A percentile compares a stretch with the other conserved stretches of the same genome.
Conservation (phyloP, 2,888 invertebrate species). For the Amiota mariae region DNA sequence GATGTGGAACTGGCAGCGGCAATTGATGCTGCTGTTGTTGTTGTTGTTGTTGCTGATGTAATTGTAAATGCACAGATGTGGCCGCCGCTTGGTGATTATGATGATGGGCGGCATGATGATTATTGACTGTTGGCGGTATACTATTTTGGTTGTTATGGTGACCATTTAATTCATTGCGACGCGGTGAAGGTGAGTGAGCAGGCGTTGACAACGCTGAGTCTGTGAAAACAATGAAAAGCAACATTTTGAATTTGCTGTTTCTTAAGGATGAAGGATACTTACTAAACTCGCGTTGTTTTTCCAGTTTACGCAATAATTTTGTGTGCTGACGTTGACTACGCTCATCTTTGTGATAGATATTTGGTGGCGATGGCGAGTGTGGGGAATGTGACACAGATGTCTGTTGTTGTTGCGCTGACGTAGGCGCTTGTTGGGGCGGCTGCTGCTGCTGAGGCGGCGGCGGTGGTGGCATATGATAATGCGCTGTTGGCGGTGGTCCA, state of each 20-base stretch:
- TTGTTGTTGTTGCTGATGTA: slow-evolving; percentile 14
- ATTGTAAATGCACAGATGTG: slow-evolving; percentile 26
- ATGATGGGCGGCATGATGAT: slow-evolving; percentile 38
- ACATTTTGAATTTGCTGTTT: not conserved
- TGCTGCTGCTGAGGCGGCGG: slow-evolving; percentile 45
- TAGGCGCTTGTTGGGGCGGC: slow-evolving; percentile 46
- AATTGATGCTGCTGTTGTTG: slow-evolving; percentile 29
- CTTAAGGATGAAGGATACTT: slow-evolving; percentile 51
- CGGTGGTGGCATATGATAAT: slow-evolving; percentile 66
- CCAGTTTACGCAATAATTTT: slow-evolving; percentile 84
- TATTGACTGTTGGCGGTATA: slow-evolving; percentile 46
- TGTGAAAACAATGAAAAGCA: slow-evolving; percentile 35
- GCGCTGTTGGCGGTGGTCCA: slow-evolving; percentile 69
- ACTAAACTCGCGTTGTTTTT: slow-evolving; percentile 79
- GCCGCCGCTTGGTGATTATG: slow-evolving; percentile 23
- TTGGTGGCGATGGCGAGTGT: slow-evolving; percentile 80
- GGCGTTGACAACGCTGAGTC: slow-evolving; percentile 75
- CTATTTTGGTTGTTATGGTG: slow-evolving; percentile 59
- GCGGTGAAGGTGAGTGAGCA: slow-evolving; percentile 78
- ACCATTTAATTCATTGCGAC: slow-evolving; percentile 80
- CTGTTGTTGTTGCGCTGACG: slow-evolving; percentile 70
- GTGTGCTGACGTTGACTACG: slow-evolving; percentile 84
- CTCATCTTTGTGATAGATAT: slow-evolving; percentile 85
- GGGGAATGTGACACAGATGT: slow-evolving; percentile 76
- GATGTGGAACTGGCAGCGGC: slow-evolving; percentile 46